Evolutionary conservation across 2,797 vertebrate genomes (phyloP).

Genomic region (Manis crassicaudata): DNA sequence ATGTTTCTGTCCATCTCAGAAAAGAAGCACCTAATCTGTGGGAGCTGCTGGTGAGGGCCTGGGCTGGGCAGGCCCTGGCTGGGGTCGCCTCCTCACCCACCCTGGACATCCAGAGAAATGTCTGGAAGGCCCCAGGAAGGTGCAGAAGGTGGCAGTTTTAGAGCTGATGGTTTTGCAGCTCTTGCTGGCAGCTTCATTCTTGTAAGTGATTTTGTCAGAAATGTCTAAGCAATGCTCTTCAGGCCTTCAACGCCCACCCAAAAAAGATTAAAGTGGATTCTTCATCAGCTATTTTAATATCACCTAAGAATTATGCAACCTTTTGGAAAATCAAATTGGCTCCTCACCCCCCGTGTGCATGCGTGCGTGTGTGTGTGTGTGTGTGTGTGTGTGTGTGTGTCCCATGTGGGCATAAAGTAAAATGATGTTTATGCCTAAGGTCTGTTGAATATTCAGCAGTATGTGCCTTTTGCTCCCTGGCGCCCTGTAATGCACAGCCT

Average conservation of each 20-base stretch:
- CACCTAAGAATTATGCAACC: slow-evolving; percentile 69
- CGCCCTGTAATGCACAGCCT: neutral
- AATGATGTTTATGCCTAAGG: neutral
- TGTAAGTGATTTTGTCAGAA: slow-evolving; percentile 64
- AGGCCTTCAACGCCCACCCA: slow-evolving; percentile 62
- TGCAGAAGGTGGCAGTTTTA: neutral
- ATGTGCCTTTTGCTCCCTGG: neutral
- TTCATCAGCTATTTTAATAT: slow-evolving; percentile 73
- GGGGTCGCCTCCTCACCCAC: fast-evolving
- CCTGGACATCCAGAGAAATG: neutral
- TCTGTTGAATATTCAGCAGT: neutral
- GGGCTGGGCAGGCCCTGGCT: neutral
- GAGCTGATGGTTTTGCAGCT: neutral
- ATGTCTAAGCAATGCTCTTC: slow-evolving; percentile 62
- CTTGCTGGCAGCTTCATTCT: neutral
- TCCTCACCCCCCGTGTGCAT: neutral
- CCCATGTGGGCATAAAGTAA: fast-evolving
- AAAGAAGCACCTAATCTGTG: neutral
- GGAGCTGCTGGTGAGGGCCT: neutral
- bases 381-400: neutral
- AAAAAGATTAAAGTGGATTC: slow-evolving; percentile 68
- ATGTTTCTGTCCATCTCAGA: neutral
- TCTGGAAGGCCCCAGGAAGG: neutral
- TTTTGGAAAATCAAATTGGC: slow-evolving; percentile 40
- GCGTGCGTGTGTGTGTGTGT: neutral